Evolutionary conservation across 2,888 invertebrate species (phyloP), one percentile per base, ranked within the genome.

Genomic region (Rutpela maculata): DNA sequence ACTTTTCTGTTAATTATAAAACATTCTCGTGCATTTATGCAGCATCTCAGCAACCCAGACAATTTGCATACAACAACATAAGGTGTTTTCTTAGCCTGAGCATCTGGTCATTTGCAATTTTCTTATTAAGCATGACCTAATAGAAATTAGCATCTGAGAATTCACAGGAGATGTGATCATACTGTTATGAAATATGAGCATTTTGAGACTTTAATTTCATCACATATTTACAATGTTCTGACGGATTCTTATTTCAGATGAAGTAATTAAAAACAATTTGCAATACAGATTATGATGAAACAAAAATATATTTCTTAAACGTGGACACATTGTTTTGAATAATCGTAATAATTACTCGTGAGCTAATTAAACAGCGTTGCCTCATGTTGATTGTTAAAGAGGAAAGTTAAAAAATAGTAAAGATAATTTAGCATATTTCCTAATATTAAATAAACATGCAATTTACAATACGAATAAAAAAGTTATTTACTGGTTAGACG

Each of bases 151-250:
- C 65, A 19, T 35, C 65, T 26, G 17, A 38, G 63, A 70, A 70
- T 75, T 63, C 57, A 22, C 75, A 43, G 59, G 65, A 74, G 73
- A 76, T 76, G 76, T 56, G 60, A 76, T 71, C 66, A 62, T 38
- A 43, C 63, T 76, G 73, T 76, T 76, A 67, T 76, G 76, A 76
- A 76, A 76, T 59, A 56, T 62, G 63, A 73, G 68, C 59, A 75
- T 67, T 73, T 50, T 26, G 75, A 57, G 75, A 38, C 59, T 70
- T 60, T 62, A 55, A 59, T 75, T 75, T 75, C 75, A 75, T 75
- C 70, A 75, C 65, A 62, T 74, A 74, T 69, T 74, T 77, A 73
- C 69, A 77, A 62, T 31, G 18, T 26, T 55, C 15, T 18, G 18
- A 18, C 18, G 38, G 57, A 60, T 70, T 35, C 57, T 31, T 35